Evolutionary conservation across 1,140 invertebrate genomes (phyloP).

Genomic region (Drosophila funebris): DNA sequence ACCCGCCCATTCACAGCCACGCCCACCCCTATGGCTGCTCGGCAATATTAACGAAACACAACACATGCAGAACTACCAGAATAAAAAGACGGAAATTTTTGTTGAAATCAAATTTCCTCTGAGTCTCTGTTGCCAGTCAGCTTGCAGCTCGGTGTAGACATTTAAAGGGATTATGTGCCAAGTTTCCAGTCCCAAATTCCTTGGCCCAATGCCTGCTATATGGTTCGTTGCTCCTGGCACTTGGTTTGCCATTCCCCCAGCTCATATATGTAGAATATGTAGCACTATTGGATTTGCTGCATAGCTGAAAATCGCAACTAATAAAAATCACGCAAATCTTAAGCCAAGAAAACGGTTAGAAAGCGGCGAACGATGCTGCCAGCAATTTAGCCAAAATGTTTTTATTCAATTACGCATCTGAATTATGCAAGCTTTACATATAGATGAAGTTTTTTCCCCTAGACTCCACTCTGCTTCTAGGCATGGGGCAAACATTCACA

Average conservation of each 20-base stretch:
- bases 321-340: constrained; percentile 73
- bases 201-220: constrained; percentile 46
- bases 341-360: constrained; percentile 50
- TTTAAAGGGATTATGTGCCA: constrained; percentile 64
- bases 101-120: constrained; percentile 34
- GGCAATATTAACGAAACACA: constrained; percentile 45
- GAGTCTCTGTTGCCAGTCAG: background rate
- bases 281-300: constrained; percentile 61
- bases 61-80: constrained; percentile 58
- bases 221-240: constrained; percentile 23
- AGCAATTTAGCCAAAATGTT: constrained; percentile 66
- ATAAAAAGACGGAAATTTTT: constrained; percentile 48
- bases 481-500: constrained; percentile 30
- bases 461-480: constrained; percentile 3
- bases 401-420: constrained; percentile 73
- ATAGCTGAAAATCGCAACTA: constrained; percentile 65
- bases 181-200: constrained; percentile 41
- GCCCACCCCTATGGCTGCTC: constrained; percentile 43
- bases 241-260: background rate
- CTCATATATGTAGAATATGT: constrained; percentile 15
- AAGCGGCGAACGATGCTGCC: constrained; percentile 42
- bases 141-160: constrained; percentile 11
- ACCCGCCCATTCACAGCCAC: constrained; percentile 31
- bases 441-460: constrained; percentile 8
- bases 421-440: constrained; percentile 51